Evolutionary conservation across 2,113 vertebrate species (phyloP).

Genomic region (Todiramphus chloris): DNA sequence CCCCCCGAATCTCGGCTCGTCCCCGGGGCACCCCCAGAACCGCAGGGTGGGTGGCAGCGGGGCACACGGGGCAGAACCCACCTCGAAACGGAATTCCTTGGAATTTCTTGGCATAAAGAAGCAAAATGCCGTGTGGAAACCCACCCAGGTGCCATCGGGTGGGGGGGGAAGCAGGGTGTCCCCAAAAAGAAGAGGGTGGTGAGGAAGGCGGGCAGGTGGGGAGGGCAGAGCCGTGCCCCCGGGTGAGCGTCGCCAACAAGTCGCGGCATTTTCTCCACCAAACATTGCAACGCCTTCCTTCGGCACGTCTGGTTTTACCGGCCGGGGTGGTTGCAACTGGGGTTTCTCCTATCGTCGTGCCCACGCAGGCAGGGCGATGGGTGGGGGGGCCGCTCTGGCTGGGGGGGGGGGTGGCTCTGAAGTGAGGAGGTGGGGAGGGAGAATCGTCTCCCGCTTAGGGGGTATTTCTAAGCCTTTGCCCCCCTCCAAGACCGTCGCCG

Average conservation of each 20-base stretch:
- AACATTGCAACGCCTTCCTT: background rate
- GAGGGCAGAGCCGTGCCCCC: background rate
- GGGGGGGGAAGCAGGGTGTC: accelerated
- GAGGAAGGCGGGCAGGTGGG: background rate
- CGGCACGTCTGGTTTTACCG: background rate
- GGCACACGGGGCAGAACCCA: accelerated
- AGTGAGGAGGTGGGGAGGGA: background rate
- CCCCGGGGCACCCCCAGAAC: background rate
- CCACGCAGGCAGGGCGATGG: background rate
- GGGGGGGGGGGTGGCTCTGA: background rate
- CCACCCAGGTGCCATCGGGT: accelerated
- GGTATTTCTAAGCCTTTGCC: background rate
- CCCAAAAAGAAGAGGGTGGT: background rate
- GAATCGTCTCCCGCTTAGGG: background rate
- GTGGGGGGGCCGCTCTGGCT: background rate
- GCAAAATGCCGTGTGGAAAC: accelerated
- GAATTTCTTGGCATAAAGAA: background rate
- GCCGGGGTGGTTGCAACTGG: background rate
- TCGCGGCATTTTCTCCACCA: background rate
- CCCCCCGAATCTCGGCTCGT: background rate
- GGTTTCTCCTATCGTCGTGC: background rate
- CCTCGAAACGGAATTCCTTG: background rate
- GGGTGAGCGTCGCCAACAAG: background rate
- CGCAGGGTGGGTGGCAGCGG: background rate
- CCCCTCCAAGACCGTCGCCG: too few species aligned